A percentile compares a stretch with the other conserved stretches of the same genome.
Conservation (phyloP, 1,140 invertebrate species). For the Varroa destructor region DNA sequence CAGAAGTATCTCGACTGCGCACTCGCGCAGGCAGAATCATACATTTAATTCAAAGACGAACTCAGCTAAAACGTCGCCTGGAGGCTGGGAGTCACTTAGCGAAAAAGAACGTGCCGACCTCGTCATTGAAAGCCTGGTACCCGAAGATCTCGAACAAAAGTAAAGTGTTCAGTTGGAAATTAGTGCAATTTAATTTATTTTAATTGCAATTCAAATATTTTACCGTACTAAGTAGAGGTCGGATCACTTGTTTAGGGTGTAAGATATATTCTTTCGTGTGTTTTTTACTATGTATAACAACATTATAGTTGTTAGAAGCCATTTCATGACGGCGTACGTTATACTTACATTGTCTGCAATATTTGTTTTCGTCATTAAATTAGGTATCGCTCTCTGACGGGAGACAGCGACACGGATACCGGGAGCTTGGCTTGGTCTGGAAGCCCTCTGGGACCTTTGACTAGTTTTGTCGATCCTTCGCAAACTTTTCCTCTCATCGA, state of each 20-base stretch:
- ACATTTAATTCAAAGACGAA: too few relatives aligned
- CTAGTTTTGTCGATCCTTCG: slow-evolving; percentile 3
- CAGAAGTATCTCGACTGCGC: slow-evolving; percentile 6
- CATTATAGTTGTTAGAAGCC: too few relatives aligned
- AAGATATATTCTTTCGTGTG: too few relatives aligned
- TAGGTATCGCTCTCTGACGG: slow-evolving; percentile 6
- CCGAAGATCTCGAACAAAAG: slow-evolving; percentile 21
- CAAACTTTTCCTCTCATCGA: slow-evolving; percentile 19
- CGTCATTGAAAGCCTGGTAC: slow-evolving; percentile 16
- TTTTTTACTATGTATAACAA: too few relatives aligned
- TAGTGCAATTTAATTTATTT: too few relatives aligned
- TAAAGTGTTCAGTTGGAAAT: not conserved
- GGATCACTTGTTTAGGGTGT: too few relatives aligned
- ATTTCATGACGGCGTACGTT: too few relatives aligned
- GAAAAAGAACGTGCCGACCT: slow-evolving; percentile 3
- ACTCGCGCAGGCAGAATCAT: too few relatives aligned
- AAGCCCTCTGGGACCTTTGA: not conserved
- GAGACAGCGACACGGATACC: not conserved
- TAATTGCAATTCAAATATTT: too few relatives aligned
- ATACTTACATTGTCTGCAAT: too few relatives aligned
- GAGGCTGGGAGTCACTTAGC: not conserved
- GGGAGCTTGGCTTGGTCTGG: slow-evolving; percentile 5
- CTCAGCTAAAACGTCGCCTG: not conserved
- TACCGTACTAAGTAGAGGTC: too few relatives aligned
- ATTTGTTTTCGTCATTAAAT: not conserved